phyloP scores from a whole-genome alignment of 2,113 vertebrate genomes.

The Corythaixoides concolor region DNA sequence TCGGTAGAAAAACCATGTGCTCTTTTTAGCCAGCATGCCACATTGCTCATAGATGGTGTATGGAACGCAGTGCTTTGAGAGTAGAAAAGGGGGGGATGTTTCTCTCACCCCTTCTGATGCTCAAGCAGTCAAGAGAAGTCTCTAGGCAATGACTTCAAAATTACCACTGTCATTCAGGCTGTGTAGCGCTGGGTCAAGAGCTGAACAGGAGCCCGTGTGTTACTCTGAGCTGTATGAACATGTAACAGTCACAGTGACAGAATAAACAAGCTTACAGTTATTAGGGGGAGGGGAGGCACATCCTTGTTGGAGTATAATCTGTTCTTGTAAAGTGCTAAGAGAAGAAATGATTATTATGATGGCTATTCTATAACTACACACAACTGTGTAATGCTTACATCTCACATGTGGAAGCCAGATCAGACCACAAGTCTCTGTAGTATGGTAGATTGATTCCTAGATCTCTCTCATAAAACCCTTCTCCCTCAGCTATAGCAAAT shows the following conservation, averaged over 20 bases:
- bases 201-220: not conserved
- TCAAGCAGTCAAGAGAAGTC: not conserved
- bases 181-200: not conserved
- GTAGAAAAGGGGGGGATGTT: not conserved
- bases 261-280: not conserved
- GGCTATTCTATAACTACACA: not conserved
- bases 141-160: not conserved
- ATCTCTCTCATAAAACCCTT: not conserved
- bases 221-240: not conserved
- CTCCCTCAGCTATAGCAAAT: not conserved
- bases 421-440: not conserved
- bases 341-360: not conserved
- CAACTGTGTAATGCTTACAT: accelerated
- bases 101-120: not conserved
- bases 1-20: not conserved
- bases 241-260: not conserved
- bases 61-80: not conserved
- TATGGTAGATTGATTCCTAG: not conserved
- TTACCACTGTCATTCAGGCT: not conserved
- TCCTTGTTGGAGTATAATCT: not conserved
- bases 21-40: not conserved
- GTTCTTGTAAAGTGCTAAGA: not conserved
- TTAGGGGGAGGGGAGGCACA: not conserved
- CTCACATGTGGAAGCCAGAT: not conserved
- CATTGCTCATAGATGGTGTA: accelerated